Percentiles rank a stretch among this genome's conserved stretches.
phyloP scores from a whole-genome alignment of 1,140 invertebrate genomes.

The Drosophila tropicalis region DNA sequence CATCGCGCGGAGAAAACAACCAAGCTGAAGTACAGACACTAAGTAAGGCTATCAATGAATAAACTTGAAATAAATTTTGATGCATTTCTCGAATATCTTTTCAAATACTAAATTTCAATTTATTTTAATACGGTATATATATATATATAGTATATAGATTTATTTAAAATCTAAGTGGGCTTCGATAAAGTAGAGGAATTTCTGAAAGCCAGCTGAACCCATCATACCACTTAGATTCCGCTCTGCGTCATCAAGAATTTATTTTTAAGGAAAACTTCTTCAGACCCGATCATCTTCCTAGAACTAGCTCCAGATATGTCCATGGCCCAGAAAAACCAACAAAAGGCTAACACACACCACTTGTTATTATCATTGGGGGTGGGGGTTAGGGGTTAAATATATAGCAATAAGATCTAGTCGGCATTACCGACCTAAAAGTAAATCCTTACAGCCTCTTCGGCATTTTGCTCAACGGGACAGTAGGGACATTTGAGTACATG shows the following conservation, averaged over 20 bases:
- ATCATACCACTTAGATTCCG: slow-evolving; percentile 37
- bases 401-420: background rate
- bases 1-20: slow-evolving; percentile 69
- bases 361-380: slow-evolving; percentile 43
- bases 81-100: background rate
- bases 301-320: slow-evolving; percentile 23
- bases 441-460: slow-evolving; percentile 95
- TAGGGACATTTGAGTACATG: slow-evolving; percentile 99
- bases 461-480: slow-evolving; percentile 98
- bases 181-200: slow-evolving; percentile 16
- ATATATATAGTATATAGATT: slow-evolving; percentile 56
- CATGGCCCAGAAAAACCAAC: slow-evolving; percentile 12
- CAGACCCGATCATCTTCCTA: slow-evolving; percentile 17
- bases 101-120: slow-evolving; percentile 23
- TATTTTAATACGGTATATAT: slow-evolving; percentile 53
- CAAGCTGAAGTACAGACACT: slow-evolving; percentile 69
- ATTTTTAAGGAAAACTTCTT: slow-evolving; percentile 60
- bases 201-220: slow-evolving; percentile 35
- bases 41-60: background rate
- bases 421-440: slow-evolving; percentile 88
- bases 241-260: slow-evolving; percentile 38
- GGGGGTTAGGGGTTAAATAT: slow-evolving; percentile 28
- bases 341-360: slow-evolving; percentile 34
- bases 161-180: slow-evolving; percentile 39
- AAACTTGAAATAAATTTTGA: background rate